Evolutionary conservation across 2,113 vertebrate genomes (phyloP).

Genomic region (Saguinus imperator): DNA sequence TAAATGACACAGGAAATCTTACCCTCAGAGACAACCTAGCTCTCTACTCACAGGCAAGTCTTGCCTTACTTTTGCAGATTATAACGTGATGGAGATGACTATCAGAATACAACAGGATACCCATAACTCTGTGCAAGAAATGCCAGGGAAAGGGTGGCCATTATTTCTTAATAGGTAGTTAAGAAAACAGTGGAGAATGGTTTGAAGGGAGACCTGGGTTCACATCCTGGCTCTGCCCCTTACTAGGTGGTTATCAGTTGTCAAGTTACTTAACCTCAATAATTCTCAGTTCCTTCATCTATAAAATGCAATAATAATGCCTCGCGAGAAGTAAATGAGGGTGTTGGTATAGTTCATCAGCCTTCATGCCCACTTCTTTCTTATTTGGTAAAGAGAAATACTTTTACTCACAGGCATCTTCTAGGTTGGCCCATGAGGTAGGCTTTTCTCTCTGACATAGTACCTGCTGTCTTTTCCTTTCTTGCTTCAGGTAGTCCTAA

Average conservation of each 20-base stretch:
- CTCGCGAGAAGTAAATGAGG: not conserved
- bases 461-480: not conserved
- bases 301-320: not conserved
- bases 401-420: not conserved
- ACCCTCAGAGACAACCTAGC: not conserved
- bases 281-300: not conserved
- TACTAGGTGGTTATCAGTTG: not conserved
- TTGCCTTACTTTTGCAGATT: not conserved
- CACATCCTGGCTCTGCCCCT: not conserved
- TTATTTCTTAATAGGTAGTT: conserved; percentile 4
- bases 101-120: not conserved
- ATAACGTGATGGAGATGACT: not conserved
- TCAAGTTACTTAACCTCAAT: not conserved
- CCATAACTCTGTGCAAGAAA: not conserved
- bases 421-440: not conserved
- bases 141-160: not conserved
- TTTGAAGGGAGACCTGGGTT: not conserved
- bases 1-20: not conserved
- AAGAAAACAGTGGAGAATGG: not conserved
- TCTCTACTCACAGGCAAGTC: not conserved
- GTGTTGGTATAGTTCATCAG: not conserved
- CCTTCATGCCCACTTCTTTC: not conserved
- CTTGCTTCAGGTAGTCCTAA: not conserved
- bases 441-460: not conserved
- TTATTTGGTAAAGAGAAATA: not conserved